These are phyloP conservation scores for Copsychus sechellarum DNA, from an alignment of 2,113 vertebrate species.

Conservation along the genomic window DNA sequence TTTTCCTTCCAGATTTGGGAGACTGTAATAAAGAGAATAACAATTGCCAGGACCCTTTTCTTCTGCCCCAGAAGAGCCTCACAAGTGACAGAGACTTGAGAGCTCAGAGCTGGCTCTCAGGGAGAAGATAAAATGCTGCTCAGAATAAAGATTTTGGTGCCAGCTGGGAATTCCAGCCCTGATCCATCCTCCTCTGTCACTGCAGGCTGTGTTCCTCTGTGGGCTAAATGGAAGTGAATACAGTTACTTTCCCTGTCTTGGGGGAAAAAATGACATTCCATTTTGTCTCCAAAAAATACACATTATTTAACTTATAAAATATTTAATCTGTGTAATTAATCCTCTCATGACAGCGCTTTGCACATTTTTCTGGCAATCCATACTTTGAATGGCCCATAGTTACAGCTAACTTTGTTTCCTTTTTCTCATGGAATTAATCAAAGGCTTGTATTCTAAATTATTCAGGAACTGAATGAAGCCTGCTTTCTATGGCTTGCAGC, in stretches of 20 bases:
- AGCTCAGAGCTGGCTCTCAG: background rate
- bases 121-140: conserved; percentile 54
- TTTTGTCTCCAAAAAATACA: conserved; percentile 81
- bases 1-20: background rate
- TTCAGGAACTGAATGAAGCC: conserved; percentile 66
- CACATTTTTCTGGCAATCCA: conserved; percentile 68
- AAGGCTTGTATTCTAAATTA: conserved; percentile 69
- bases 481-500: conserved; percentile 58
- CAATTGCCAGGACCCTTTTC: conserved; percentile 11
- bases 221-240: conserved; percentile 71
- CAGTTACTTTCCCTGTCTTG: conserved; percentile 68
- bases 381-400: conserved; percentile 61
- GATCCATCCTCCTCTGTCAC: conserved; percentile 67
- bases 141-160: conserved; percentile 62
- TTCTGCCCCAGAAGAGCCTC: background rate
- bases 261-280: conserved; percentile 78
- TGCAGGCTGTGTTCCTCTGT: conserved; percentile 49
- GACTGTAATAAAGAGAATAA: background rate
- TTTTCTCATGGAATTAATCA: conserved; percentile 59
- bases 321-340: conserved; percentile 82
- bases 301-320: conserved; percentile 85
- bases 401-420: conserved; percentile 58
- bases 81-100: conserved; percentile 38
- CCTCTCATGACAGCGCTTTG: conserved; percentile 69
- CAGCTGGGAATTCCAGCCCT: conserved; percentile 67